These are phyloP conservation scores for Cottoperca gobio DNA, from an alignment of 2,797 vertebrate genomes.

Conservation along the genomic window DNA sequence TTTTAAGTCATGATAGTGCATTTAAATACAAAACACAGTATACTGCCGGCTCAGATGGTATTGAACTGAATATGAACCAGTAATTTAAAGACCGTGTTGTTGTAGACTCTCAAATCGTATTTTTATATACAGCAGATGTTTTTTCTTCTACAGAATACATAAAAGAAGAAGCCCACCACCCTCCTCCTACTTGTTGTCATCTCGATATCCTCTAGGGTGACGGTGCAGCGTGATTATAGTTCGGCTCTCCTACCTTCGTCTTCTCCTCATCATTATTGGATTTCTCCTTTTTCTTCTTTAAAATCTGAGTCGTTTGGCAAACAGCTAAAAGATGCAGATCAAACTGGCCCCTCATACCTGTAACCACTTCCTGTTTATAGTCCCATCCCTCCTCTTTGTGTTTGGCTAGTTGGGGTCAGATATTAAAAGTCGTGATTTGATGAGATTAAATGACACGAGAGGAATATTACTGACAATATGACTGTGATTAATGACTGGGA, in stretches of 20 bases:
- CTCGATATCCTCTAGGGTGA: not conserved
- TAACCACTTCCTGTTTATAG: not conserved
- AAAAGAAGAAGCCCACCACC: not conserved
- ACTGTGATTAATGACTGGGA: not conserved
- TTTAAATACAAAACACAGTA: not conserved
- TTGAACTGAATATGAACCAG: slow-evolving; percentile 52
- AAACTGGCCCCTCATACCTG: not conserved
- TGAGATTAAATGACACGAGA: not conserved
- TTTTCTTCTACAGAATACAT: not conserved
- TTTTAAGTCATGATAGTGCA: not conserved
- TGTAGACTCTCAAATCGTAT: not conserved
- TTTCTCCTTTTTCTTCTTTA: not conserved
- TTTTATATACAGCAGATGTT: slow-evolving; percentile 28
- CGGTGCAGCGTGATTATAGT: not conserved
- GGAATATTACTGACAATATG: not conserved
- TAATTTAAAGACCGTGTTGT: not conserved
- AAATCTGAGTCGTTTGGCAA: too few species aligned
- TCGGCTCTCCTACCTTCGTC: too few species aligned
- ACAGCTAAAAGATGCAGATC: not conserved
- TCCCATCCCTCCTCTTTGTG: not conserved
- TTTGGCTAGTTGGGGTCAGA: not conserved
- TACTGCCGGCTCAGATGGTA: not conserved
- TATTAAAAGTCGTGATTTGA: not conserved
- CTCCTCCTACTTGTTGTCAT: slow-evolving; percentile 1
- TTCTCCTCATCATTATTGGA: not conserved